Evolutionary conservation across 2,797 vertebrate genomes (phyloP), one percentile per base, ranked within the genome.

Genomic region (Meda fulgida): DNA sequence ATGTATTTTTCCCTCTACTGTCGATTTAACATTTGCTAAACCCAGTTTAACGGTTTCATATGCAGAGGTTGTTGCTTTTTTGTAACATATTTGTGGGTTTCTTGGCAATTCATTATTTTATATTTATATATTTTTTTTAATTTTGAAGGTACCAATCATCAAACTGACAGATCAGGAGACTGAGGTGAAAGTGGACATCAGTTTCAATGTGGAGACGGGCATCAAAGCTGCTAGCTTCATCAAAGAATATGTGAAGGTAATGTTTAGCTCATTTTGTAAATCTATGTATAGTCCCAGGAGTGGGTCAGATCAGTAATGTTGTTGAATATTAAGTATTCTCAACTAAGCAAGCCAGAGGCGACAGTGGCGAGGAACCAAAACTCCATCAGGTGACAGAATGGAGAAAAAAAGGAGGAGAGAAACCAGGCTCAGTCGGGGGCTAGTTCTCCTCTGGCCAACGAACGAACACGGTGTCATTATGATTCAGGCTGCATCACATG

Each of bases 141-240:
- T 65, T 70, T 67, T 84, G 73, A 76, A 99, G 98, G 98, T 99
- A 91, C 98, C 98, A 85, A 99, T 99, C 92, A 99, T 99, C 92
- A 99, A 99, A 91, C 96, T 99, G 89, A 99, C 97, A 3, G 98
- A 99, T 94, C 97, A 96, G 94, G 96, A 98, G 93, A 99, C 98
- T 0, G 98, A 99, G 81, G 97, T 99, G 55, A 99, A 99, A 94
- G 98, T 99, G 81, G 98, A 99, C 94, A 99, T 99, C 93, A 99
- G 98, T 93, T 99, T 99, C 91, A 99, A 99, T 65, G 96, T 99
- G 88, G 97, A 98, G 95, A 98, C 97, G 26, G 98, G 98, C 34
- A 98, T 99, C 83, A 98, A 97, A 94, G 97, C 98, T 73, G 98
- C 98, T 23, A 96, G 94, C 90, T 97, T 99, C 93, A 99, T 99